phyloP scores from a whole-genome alignment of 2,797 vertebrate genomes.

The Leucoraja ocellata region DNA sequence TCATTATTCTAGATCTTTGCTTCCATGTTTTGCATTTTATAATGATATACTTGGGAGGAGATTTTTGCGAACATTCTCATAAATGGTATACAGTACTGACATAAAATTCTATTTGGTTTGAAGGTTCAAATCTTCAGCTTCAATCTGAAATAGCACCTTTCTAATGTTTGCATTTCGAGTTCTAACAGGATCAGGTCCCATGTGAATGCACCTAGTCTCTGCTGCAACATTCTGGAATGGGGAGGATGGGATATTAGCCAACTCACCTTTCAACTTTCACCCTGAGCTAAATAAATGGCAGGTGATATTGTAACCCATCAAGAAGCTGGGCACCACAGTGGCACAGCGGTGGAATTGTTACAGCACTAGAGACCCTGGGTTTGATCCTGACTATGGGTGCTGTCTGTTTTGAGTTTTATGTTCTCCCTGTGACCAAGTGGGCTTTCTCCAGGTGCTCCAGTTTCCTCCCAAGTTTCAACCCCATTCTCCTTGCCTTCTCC shows the following conservation, averaged over 20 bases:
- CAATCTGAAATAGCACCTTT: background rate
- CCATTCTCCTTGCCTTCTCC: too few species aligned
- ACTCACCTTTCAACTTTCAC: background rate
- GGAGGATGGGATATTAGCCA: background rate
- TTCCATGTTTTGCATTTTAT: background rate
- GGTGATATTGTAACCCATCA: too few species aligned
- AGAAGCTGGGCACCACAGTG: too few species aligned
- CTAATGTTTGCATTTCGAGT: background rate
- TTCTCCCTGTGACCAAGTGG: too few species aligned
- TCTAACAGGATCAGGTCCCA: background rate
- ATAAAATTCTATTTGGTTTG: background rate
- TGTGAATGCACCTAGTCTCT: background rate
- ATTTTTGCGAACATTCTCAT: background rate
- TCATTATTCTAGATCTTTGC: background rate
- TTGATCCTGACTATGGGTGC: too few species aligned
- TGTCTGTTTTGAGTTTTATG: too few species aligned
- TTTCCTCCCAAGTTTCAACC: too few species aligned
- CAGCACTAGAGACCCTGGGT: too few species aligned
- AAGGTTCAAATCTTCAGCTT: background rate
- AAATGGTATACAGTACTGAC: background rate
- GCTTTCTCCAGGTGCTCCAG: too few species aligned
- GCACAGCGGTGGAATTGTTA: too few species aligned
- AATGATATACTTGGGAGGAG: too few species aligned
- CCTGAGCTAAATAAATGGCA: background rate
- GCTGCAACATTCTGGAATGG: background rate